Evolutionary conservation across 1,140 invertebrate genomes (phyloP), one percentile per base, ranked within the genome.

Genomic region (Megathymus violae): DNA sequence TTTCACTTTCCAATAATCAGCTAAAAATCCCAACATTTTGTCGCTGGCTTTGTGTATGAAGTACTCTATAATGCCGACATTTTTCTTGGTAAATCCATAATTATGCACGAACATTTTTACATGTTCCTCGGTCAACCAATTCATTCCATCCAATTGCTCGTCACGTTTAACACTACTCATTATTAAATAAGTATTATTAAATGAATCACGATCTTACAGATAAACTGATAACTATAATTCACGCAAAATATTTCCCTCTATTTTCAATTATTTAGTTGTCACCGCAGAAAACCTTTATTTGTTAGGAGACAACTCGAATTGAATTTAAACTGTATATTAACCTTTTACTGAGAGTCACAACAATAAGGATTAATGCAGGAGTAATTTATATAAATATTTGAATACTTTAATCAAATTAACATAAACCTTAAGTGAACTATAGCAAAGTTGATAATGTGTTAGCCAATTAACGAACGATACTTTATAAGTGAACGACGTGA

Each of bases 11-110:
- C 73, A 87, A 70, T 91, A 87, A 64, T 91, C 88, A 7, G 77
- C 52, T 31, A 88, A 48, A 68, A 82, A 89, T 15, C 88, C 88
- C 27, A 90, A 67, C 82, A 90, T 88, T 67, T 83, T 87, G 9
- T 84, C 73, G 69, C 82, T 87, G 10, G 83, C 85, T 43, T 70
- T 76, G 11, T 65, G 25, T 27, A 82, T 17, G 25, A 44, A 34
- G 69, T 77, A 85, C 10, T 76, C 70, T 56, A 70, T 62, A 48
- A 80, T 31, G 11, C 50, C 11, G 5, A 44, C 38, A 34, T 71
- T 43, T 51, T 76, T 63, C 27, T n/a, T n/a, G n/a, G 4, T 11
- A 22, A 17, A 69, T 14, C 58, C 70, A 54, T 66, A 76, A 14
- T 68, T 74, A 51, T 54, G 47, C 14, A 87, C 31, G 47, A 89